Evolutionary conservation across 2,797 vertebrate species (phyloP).

Genomic region (Tolypeutes matacus): DNA sequence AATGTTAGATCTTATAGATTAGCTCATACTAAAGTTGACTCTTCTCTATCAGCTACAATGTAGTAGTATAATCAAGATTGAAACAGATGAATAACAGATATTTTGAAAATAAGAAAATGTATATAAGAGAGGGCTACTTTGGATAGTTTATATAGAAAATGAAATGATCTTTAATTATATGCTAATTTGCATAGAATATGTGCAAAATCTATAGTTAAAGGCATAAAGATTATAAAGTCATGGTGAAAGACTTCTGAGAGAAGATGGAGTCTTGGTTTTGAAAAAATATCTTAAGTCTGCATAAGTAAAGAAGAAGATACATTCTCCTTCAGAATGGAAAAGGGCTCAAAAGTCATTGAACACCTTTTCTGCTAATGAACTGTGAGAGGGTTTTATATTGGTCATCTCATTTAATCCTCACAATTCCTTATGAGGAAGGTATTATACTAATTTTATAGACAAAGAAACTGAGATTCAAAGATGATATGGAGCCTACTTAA

Average conservation of each 20-base stretch:
- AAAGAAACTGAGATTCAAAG: background rate
- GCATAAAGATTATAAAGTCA: background rate
- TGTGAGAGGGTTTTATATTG: background rate
- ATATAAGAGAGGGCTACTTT: background rate
- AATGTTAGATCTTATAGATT: background rate
- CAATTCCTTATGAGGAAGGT: background rate
- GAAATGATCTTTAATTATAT: background rate
- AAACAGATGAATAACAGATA: background rate
- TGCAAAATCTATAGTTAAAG: background rate
- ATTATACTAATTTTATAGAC: background rate
- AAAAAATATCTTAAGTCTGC: background rate
- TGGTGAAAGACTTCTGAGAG: constrained; percentile 4
- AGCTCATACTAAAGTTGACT: background rate
- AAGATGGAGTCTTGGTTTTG: background rate
- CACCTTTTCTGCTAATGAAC: background rate
- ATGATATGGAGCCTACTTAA: background rate
- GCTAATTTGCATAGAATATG: background rate
- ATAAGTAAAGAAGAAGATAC: background rate
- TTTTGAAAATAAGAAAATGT: constrained; percentile 40
- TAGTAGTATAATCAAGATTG: background rate
- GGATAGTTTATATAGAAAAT: background rate
- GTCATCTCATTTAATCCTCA: background rate
- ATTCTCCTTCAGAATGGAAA: background rate
- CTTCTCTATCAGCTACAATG: background rate
- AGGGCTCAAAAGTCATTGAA: background rate